phyloP scores from a whole-genome alignment of 2,888 invertebrate species.

The Polydrusus tereticollis region DNA sequence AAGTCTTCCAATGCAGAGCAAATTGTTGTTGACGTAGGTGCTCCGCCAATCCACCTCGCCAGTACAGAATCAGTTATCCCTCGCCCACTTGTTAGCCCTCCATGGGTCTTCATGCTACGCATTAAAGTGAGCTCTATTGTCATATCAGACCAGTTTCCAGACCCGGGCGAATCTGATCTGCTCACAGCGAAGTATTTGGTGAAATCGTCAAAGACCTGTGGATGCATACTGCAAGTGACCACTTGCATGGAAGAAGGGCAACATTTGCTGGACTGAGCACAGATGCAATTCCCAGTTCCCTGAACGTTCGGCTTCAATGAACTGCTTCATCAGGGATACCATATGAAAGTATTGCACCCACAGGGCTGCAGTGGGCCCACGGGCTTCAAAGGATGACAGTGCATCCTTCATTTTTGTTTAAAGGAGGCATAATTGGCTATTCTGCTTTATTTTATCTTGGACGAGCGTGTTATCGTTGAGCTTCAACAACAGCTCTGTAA shows the following conservation, averaged over 20 bases:
- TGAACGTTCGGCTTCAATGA: constrained; percentile 57
- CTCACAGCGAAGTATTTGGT: neutral
- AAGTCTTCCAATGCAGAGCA: neutral
- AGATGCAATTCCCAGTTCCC: constrained; percentile 37
- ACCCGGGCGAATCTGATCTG: neutral
- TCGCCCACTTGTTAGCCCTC: neutral
- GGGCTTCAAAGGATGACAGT: constrained; percentile 18
- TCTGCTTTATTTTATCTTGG: neutral
- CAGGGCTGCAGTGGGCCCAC: constrained; percentile 46
- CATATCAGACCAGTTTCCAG: neutral
- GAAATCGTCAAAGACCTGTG: neutral
- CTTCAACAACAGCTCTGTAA: neutral
- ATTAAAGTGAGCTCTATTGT: neutral
- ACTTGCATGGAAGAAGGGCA: neutral
- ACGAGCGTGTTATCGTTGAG: neutral
- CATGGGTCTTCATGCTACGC: neutral
- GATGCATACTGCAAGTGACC: neutral
- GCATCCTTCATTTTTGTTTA: constrained; percentile 24
- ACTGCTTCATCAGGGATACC: constrained; percentile 52
- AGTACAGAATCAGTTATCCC: neutral
- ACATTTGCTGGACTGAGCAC: neutral
- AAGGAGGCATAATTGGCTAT: neutral
- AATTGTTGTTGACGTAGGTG: neutral
- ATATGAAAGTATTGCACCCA: constrained; percentile 58
- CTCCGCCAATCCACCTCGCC: neutral